Percentiles rank a stretch among this genome's conserved stretches.
Conservation (phyloP, 1,140 invertebrate genomes). For the Meloidogyne floridensis region DNA sequence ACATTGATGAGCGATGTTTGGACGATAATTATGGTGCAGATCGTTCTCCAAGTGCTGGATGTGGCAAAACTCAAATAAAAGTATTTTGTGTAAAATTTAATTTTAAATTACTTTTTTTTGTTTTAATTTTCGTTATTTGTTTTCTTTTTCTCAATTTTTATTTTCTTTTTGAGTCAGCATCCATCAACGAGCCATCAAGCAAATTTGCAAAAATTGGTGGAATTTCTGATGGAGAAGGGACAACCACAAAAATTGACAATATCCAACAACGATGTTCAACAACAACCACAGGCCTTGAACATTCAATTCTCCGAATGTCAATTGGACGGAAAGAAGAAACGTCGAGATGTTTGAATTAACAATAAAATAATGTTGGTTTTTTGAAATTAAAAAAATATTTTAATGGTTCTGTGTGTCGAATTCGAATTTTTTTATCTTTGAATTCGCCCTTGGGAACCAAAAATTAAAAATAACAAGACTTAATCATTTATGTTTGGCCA, state of each 20-base stretch:
- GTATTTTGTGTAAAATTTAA: neutral
- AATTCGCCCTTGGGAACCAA: slow-evolving; percentile 5
- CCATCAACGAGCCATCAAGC: slow-evolving; percentile 1
- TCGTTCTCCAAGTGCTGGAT: neutral
- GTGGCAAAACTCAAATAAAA: slow-evolving; percentile 1
- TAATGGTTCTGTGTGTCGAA: slow-evolving; percentile 5
- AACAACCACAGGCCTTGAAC: neutral
- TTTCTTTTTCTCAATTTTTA: neutral
- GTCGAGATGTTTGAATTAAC: neutral
- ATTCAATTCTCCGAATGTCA: neutral
- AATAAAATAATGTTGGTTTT: neutral
- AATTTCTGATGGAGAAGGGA: slow-evolving; percentile 3
- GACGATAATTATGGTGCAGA: neutral
- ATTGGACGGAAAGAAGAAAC: neutral
- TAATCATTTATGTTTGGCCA: neutral
- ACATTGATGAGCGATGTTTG: neutral
- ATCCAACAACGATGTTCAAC: neutral
- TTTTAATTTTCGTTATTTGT: neutral
- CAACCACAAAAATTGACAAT: neutral
- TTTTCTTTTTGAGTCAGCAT: slow-evolving; percentile 7
- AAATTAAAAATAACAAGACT: neutral
- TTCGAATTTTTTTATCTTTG: neutral
- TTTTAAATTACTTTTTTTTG: neutral
- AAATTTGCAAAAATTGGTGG: neutral
- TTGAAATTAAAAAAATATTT: neutral